phyloP scores from a whole-genome alignment of 2,797 vertebrate genomes.

The Lutjanus argentimaculatus region DNA sequence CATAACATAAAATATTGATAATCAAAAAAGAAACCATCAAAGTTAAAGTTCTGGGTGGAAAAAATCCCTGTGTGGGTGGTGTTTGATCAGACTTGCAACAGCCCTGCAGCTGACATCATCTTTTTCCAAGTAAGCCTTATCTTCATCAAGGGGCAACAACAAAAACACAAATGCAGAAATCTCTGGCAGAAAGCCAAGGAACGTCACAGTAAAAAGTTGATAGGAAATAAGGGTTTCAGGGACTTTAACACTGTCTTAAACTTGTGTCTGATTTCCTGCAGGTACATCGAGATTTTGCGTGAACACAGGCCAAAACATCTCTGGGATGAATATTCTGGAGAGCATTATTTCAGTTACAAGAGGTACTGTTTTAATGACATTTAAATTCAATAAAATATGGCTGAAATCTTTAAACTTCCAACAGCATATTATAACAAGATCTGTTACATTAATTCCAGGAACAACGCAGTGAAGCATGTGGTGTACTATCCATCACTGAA shows the following conservation, averaged over 20 bases:
- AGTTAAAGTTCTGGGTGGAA: neutral
- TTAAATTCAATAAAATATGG: neutral
- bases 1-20: neutral
- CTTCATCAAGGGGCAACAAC: neutral
- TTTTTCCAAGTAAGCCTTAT: neutral
- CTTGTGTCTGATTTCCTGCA: conserved; percentile 70
- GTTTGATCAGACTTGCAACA: neutral
- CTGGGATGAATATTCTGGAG: conserved; percentile 93
- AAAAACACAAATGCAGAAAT: neutral
- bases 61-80: neutral
- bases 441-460: conserved; percentile 82
- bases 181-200: neutral
- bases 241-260: neutral
- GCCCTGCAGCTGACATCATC: neutral
- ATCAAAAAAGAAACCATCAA: neutral
- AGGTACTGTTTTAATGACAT: conserved; percentile 80
- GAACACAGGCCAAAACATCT: conserved; percentile 91
- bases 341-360: conserved; percentile 95
- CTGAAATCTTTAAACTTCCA: neutral
- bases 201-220: neutral
- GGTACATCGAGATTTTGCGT: conserved; percentile 94
- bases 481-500: conserved; percentile 96
- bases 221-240: neutral
- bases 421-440: conserved; percentile 13
- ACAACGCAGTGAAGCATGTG: conserved; percentile 89